Base-by-base conservation (phyloP, 2,888 invertebrate species). In the Macrophya alboannulata region DNA sequence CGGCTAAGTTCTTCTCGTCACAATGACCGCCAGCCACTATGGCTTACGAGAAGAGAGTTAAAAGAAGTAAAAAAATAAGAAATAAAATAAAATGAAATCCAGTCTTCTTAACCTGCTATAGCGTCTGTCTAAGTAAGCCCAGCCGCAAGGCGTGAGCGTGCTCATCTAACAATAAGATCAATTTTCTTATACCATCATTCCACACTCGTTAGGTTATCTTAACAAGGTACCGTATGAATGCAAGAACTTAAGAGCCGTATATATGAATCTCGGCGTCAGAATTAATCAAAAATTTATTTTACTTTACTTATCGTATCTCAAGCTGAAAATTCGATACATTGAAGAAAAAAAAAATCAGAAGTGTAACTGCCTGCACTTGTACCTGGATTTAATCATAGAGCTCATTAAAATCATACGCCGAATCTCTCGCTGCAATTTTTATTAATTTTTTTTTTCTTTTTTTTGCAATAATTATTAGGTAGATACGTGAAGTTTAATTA, bases 81-180 rank as follows among this genome's bases (percentile, higher is more conserved):
- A 31, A 31, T 31, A 31, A 31, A 31, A 31, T 31, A 31, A 31
- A 82, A 71, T n/a, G 17, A 40, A 48, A 82, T 55, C 31, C 40
- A 59, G n/a, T 59, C 59, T 72, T 31, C 68, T 40, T 45, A 25
- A 85, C 86, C 83, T 55, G 37, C 62, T 51, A 55, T 55, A 79
- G 37, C 9, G 31, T 25, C 55, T 43, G 62, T 81, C 77, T 55
- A 77, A 77, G 15, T n/a, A 77, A 77, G 15, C 10, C 55, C 87
- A 86, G 89, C 87, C 86, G 86, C 86, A 86, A 89, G 89, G 82
- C 87, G 87, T 89, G 84, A 89, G 87, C 31, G 31, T 21, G 0
- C 81, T 65, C 72, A 59, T 65, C 37, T 82, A 84, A 82, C 85
- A 82, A 84, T 84, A 55, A 77, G 72, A 65, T 76, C 84, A 40